Percentiles rank a stretch among this genome's conserved stretches.
phyloP scores from a whole-genome alignment of 2,888 invertebrate species.

The Melikaiella ostensackeni region DNA sequence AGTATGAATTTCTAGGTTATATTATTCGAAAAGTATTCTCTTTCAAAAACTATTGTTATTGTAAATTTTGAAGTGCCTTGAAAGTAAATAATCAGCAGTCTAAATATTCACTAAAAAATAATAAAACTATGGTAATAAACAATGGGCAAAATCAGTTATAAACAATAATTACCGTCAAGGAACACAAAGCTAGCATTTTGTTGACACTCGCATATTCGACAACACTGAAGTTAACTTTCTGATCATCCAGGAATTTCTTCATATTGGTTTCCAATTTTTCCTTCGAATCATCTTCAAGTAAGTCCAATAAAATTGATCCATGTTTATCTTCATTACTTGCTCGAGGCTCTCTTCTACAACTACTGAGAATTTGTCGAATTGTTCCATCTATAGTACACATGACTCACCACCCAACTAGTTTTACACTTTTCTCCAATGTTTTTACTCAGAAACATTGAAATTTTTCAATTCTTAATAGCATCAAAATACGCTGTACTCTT shows the following conservation, averaged over 20 bases:
- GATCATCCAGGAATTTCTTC: constrained; percentile 2
- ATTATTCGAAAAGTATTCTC: background rate
- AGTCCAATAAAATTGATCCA: background rate
- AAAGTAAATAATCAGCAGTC: background rate
- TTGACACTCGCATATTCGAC: constrained; percentile 63
- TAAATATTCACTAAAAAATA: constrained; percentile 18
- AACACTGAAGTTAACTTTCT: constrained; percentile 44
- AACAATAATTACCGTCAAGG: constrained; percentile 43
- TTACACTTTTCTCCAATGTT: background rate
- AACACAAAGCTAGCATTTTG: constrained; percentile 63
- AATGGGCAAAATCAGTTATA: constrained; percentile 8
- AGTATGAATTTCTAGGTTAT: background rate
- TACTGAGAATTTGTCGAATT: background rate
- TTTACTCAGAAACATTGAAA: background rate
- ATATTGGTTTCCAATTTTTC: constrained; percentile 27
- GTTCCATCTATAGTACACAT: constrained; percentile 1
- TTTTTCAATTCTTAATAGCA: background rate
- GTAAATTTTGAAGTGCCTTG: background rate
- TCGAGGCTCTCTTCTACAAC: constrained; percentile 2
- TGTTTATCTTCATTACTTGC: background rate
- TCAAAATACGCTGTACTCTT: background rate
- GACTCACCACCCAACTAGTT: background rate
- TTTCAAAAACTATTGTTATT: background rate
- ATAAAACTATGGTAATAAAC: constrained; percentile 37
- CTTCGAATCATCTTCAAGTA: constrained; percentile 11